These are phyloP conservation scores for Tipula vernalis DNA, from an alignment of 2,888 invertebrate species.

Conservation along the genomic window DNA sequence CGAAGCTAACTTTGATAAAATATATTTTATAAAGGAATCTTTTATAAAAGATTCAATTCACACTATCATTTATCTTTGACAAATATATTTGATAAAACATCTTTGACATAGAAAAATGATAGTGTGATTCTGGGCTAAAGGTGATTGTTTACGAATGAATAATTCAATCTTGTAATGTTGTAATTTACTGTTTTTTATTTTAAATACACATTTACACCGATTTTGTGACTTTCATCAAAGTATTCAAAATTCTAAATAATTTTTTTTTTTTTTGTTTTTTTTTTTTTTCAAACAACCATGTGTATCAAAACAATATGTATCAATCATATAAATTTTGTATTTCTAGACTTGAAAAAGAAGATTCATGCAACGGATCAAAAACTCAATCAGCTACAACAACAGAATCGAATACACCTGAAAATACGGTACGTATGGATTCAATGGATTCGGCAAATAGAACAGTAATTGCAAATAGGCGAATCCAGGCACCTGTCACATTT, in stretches of 20 bases:
- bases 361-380: slow-evolving; percentile 34
- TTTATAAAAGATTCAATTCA: no score
- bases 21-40: no score
- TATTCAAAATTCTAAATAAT: background rate
- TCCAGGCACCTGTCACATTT: slow-evolving; percentile 34
- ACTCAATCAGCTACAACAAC: slow-evolving; percentile 38
- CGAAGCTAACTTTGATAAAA: no score
- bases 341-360: slow-evolving; percentile 26
- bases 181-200: no score
- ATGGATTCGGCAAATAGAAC: slow-evolving; percentile 22
- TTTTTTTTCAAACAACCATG: background rate
- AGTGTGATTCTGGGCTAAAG: no score
- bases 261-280: background rate
- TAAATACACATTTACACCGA: no score
- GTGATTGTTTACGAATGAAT: no score
- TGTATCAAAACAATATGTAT: background rate
- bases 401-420: slow-evolving; percentile 39
- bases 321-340: slow-evolving; percentile 5
- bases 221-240: slow-evolving; percentile 9
- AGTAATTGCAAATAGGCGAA: slow-evolving; percentile 30
- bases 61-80: no score
- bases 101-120: no score
- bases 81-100: no score
- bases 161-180: no score
- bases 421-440: slow-evolving; percentile 31